A percentile compares a stretch with the other conserved stretches of the same genome.
Conservation (phyloP, 2,888 invertebrate genomes). For the Seladonia tumulorum region DNA sequence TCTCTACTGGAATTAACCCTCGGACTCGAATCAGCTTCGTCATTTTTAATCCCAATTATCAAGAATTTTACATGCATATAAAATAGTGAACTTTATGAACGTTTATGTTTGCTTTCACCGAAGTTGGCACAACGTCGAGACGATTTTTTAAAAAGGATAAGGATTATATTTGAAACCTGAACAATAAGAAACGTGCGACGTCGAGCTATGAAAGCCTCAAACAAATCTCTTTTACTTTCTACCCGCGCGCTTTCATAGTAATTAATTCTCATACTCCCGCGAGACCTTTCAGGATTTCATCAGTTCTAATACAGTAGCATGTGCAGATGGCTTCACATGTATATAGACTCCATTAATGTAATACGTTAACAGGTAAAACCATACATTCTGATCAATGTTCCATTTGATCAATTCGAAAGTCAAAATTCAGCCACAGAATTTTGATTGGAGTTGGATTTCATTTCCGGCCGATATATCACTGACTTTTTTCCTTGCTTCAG, state of each 20-base stretch:
- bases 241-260: slow-evolving; percentile 4
- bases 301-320: neutral
- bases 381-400: neutral
- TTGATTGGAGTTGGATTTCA: neutral
- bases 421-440: neutral
- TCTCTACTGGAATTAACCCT: too few species aligned
- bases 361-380: neutral
- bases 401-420: neutral
- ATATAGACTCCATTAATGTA: neutral
- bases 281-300: slow-evolving; percentile 6
- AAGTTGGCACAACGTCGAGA: neutral
- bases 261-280: neutral
- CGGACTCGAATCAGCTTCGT: neutral
- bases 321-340: neutral
- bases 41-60: neutral
- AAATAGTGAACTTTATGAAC: neutral
- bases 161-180: neutral
- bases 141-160: neutral
- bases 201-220: neutral
- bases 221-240: slow-evolving; percentile 4
- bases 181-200: neutral
- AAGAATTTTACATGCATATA: neutral
- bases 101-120: neutral
- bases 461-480: neutral
- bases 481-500: neutral